Conservation (phyloP, 2,797 vertebrate genomes). For the Agapornis canus region DNA sequence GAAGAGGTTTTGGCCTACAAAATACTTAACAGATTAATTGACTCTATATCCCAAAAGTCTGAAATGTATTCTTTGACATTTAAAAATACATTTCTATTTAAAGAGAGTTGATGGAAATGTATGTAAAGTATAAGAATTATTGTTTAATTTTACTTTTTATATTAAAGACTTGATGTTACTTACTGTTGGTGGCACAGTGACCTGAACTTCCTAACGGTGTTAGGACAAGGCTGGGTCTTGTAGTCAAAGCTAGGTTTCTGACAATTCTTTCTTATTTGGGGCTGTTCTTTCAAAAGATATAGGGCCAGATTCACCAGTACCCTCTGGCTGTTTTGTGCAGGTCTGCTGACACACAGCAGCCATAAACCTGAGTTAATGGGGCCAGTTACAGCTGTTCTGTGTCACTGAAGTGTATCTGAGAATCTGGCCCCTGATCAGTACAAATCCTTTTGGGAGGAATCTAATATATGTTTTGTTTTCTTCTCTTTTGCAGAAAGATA, state of each 20-base stretch:
- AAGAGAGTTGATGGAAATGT: background rate
- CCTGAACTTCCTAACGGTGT: background rate
- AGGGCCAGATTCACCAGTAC: background rate
- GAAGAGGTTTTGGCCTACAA: background rate
- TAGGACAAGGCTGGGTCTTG: background rate
- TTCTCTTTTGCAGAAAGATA: conserved; percentile 85
- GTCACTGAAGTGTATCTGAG: background rate
- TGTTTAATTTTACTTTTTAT: background rate
- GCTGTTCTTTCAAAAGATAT: background rate
- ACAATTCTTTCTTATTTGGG: background rate
- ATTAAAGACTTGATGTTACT: background rate
- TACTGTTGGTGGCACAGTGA: background rate
- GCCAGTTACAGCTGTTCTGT: background rate
- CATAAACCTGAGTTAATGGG: background rate
- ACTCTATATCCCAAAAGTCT: background rate
- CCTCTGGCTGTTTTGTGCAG: background rate
- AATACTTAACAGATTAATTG: background rate
- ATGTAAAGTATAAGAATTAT: background rate
- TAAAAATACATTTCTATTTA: background rate
- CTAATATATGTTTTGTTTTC: conserved; percentile 58
- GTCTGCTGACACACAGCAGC: background rate
- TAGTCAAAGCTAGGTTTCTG: background rate
- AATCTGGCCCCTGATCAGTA: background rate
- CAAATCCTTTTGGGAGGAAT: background rate
- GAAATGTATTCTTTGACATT: background rate